Base-by-base conservation (phyloP, 1,140 invertebrate genomes). In the Brachionus rotundiformis region DNA sequence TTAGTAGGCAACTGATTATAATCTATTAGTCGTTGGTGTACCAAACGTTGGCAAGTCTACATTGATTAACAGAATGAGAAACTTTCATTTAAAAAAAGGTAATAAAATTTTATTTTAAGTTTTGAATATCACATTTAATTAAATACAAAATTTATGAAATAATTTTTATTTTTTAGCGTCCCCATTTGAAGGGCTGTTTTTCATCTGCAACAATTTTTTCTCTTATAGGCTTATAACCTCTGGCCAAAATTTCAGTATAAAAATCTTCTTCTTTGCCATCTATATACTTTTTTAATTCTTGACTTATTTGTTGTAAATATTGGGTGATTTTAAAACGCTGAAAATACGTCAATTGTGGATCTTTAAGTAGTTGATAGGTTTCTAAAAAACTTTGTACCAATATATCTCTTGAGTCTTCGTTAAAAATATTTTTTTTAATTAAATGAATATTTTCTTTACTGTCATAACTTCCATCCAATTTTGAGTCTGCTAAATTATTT, bases 21-120 rank as follows among this genome's bases (percentile, higher is more conserved):
- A 82, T 41, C 29, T 82, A 6, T 23, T 82, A 3, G 71, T 82
- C 6, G 36, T 75, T 27, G 81, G 81, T 13, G 54, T 76, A 54
- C 81, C 81, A 39, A 82, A 82, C 65, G 81, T 82, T n/a, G 81
- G 81, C 16, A 82, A 82, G 41, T 82, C 81, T 29, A 82, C 68
- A 41, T 49, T 82, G 5, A 82, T 75, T 25, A 82, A 82, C 68
- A 23, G n/a, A 29, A 27, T 71, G 23, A 71, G 81, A 73, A 79
- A 79, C 31, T 63, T 29, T 59, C 76, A 79, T 79, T 79, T 79
- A 31, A 79, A 63, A 79, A 36, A 79, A 79, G 76, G 76, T 79
- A 41, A 79, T 25, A 44, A 7, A 36, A n/a, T 39, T 36, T 36
- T 36, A 68, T 29, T 29, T 13, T 10, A 13, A 68, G 29, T 33